Conservation (phyloP, 2,888 invertebrate genomes). For the Ennomos erosarius region DNA sequence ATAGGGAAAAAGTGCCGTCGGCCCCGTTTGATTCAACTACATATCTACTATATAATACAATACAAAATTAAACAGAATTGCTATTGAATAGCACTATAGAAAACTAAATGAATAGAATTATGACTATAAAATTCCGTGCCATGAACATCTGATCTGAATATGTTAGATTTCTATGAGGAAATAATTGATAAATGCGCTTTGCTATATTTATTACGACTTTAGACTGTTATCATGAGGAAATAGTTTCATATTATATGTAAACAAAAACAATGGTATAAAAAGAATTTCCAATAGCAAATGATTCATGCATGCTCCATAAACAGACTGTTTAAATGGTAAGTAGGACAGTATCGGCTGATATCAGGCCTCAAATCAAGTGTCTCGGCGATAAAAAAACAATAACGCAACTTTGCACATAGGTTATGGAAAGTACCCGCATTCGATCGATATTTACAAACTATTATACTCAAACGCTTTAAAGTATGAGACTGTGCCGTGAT, state of each 20-base stretch:
- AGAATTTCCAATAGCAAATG: conserved; percentile 4
- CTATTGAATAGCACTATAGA: no score
- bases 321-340: conserved; percentile 24
- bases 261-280: conserved; percentile 9
- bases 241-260: neutral
- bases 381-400: conserved; percentile 21
- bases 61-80: no score
- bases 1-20: no score
- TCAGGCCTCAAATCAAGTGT: conserved; percentile 22
- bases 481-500: conserved; percentile 59
- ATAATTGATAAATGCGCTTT: no score
- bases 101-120: no score
- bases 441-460: neutral
- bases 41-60: no score
- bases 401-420: conserved; percentile 17
- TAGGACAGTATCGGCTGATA: conserved; percentile 22
- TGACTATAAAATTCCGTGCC: no score
- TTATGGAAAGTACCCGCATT: conserved; percentile 7
- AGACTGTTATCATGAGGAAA: no score
- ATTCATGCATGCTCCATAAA: conserved; percentile 25
- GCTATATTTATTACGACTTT: no score
- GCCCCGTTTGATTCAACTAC: no score
- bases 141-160: no score
- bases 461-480: conserved; percentile 4
- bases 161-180: no score